phyloP scores from a whole-genome alignment of 2,888 invertebrate genomes.

The Melinaea menophilus region DNA sequence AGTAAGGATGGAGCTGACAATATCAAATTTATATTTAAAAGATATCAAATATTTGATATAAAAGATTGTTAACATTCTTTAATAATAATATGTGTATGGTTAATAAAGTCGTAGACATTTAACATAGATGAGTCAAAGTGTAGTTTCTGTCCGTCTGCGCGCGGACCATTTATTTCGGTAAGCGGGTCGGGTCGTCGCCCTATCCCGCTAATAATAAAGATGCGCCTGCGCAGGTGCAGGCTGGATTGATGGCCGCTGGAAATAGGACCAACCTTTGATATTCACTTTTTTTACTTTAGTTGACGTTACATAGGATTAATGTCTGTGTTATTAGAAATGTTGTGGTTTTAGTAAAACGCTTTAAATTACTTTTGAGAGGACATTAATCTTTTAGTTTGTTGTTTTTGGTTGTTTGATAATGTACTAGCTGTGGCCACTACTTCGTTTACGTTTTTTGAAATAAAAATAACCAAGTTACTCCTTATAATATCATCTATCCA shows the following conservation, averaged over 20 bases:
- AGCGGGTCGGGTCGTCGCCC: conserved; percentile 73
- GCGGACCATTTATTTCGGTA: conserved; percentile 65
- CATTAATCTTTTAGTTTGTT: background rate
- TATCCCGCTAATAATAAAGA: conserved; percentile 65
- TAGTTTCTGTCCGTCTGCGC: conserved; percentile 23
- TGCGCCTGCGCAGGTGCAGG: conserved; percentile 65
- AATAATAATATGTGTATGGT: too few relatives aligned
- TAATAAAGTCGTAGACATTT: conserved; percentile 12
- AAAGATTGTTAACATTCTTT: too few relatives aligned
- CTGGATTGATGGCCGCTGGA: conserved; percentile 31
- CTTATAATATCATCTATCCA: too few relatives aligned
- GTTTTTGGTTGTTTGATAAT: background rate
- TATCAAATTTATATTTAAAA: too few relatives aligned
- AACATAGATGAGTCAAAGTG: conserved; percentile 9
- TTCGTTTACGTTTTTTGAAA: too few relatives aligned
- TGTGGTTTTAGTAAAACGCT: too few relatives aligned
- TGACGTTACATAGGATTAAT: background rate
- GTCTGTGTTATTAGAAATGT: background rate
- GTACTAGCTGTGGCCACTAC: too few relatives aligned
- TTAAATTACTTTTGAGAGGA: background rate
- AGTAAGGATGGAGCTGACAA: too few relatives aligned
- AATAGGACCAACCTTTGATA: conserved; percentile 36
- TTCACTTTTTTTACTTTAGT: conserved; percentile 8
- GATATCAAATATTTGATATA: too few relatives aligned
- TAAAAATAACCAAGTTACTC: too few relatives aligned